Base-by-base conservation (phyloP, 2,888 invertebrate species). In the Caenorhabditis japonica region DNA sequence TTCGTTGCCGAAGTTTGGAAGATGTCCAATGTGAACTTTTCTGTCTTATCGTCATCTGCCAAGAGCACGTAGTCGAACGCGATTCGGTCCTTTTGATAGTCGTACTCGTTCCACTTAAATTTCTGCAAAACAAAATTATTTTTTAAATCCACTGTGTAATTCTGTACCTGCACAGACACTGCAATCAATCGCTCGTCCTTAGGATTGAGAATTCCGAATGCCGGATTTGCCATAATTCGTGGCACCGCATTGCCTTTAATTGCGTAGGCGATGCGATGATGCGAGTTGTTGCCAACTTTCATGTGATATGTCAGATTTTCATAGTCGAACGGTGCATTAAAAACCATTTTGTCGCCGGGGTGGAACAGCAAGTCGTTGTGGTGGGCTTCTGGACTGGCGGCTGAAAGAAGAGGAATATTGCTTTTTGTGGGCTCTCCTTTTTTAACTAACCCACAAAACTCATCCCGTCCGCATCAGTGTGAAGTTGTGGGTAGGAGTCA, bases 281-380 rank as follows among this genome's bases (percentile, higher is more conserved):
- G 69, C 13, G 56, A 51, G 49, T 70, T 70, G 41, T 70, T 75
- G 41, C 34, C 27, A 27, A 75, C 38, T 33, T 64, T 75, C 70
- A 75, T 75, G 43, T 75, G 75, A 47, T 75, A 75, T 15, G 75
- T 75, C 62, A 75, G 30, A 30, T 70, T 70, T 13, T 70, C 70
- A 23, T 51, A 74, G 56, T 75, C 75, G 30, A 75, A 75, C 27
- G 75, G 75, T 8, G 70, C 75, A 46, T 75, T 75, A 60, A 75
- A 75, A 0, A 75, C 56, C 0, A 75, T 34, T n/a, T 55, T 56
- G 8, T 66, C 52, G 7, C 19, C 34, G 23, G 75, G 75, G 17
- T 58, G 47, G 60, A 69, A 69, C 25, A 75, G 4, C 53, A 75
- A 33, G 33, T 75, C 75, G 27, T 75, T 53, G 38, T 69, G 34